Evolutionary conservation across 1,140 invertebrate genomes (phyloP).

Genomic region (Onthophagus taurus): DNA sequence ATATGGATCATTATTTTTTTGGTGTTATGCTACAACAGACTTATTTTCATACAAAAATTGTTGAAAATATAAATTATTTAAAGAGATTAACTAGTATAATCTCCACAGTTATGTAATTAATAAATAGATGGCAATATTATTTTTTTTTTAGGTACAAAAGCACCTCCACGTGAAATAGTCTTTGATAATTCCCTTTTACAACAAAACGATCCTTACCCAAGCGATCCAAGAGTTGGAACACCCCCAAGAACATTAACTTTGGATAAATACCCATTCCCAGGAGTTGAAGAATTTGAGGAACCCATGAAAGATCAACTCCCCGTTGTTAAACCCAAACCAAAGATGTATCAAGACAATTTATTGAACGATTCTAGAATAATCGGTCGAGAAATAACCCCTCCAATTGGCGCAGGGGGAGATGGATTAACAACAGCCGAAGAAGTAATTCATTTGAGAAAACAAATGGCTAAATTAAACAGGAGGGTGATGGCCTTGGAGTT

Average conservation of each 20-base stretch:
- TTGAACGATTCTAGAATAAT: slow-evolving; percentile 4
- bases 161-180: slow-evolving; percentile 71
- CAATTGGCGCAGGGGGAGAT: slow-evolving; percentile 33
- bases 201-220: slow-evolving; percentile 49
- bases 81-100: background rate
- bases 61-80: slow-evolving; percentile 1
- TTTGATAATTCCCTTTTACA: slow-evolving; percentile 71
- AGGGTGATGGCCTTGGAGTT: slow-evolving; percentile 75
- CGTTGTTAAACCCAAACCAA: slow-evolving; percentile 22
- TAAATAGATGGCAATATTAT: background rate
- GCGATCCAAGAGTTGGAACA: slow-evolving; percentile 62
- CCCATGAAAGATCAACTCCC: slow-evolving; percentile 22
- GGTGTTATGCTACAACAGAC: background rate
- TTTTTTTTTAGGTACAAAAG: slow-evolving; percentile 52
- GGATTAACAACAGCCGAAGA: slow-evolving; percentile 65
- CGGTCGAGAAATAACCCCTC: slow-evolving; percentile 24
- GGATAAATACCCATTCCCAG: slow-evolving; percentile 70
- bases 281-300: slow-evolving; percentile 52
- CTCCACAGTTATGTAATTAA: background rate
- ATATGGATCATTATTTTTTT: slow-evolving; percentile 4
- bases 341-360: slow-evolving; percentile 5
- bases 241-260: slow-evolving; percentile 73
- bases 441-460: slow-evolving; percentile 67
- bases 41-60: slow-evolving; percentile 5
- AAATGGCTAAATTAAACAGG: slow-evolving; percentile 75